These are phyloP conservation scores for Tragulus kanchil DNA, from an alignment of 2,113 vertebrate species.

Conservation along the genomic window DNA sequence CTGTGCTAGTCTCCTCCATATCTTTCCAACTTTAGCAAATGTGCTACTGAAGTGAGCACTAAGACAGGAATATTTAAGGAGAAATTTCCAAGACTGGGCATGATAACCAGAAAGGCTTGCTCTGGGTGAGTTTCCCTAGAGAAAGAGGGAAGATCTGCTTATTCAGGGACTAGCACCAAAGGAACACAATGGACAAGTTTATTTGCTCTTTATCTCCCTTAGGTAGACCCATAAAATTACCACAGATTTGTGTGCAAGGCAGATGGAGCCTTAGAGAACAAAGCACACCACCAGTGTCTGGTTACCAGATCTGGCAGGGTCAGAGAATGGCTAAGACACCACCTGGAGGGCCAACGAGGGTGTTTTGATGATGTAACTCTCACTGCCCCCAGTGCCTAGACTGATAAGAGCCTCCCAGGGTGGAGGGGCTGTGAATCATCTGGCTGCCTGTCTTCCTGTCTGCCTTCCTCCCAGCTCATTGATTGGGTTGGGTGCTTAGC, in stretches of 20 bases:
- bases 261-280: neutral
- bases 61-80: neutral
- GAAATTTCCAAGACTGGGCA: neutral
- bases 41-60: fast-evolving
- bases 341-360: fast-evolving
- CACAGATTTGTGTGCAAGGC: neutral
- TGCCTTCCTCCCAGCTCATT: neutral
- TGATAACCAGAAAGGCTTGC: neutral
- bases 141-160: neutral
- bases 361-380: neutral
- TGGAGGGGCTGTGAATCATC: neutral
- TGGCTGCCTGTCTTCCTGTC: neutral
- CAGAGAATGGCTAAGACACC: neutral
- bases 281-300: neutral
- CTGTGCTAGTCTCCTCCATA: neutral
- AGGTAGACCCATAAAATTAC: neutral
- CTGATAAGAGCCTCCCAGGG: neutral
- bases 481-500: neutral
- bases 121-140: neutral
- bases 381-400: no score
- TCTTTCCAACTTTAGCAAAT: neutral
- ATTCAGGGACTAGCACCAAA: neutral
- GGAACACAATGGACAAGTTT: neutral
- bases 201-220: neutral
- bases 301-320: neutral